Evolutionary conservation across 2,113 vertebrate genomes (phyloP).

Genomic region (Tretioscincus oriximinensis): DNA sequence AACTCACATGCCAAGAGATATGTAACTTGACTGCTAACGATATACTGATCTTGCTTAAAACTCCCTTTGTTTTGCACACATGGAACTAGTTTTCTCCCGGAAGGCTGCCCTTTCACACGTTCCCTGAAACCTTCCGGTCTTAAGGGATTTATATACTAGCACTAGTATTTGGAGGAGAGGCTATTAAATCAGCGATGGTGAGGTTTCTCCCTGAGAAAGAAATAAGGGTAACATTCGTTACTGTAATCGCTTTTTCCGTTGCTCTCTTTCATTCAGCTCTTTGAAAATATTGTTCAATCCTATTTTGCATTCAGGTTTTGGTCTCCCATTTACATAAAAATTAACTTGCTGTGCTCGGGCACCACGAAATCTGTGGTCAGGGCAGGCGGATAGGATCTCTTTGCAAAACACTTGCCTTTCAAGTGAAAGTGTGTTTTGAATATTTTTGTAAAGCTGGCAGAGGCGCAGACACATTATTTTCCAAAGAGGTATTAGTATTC

Average conservation of each 20-base stretch:
- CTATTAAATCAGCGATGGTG: conserved; percentile 30
- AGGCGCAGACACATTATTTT: background rate
- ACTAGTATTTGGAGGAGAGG: conserved; percentile 41
- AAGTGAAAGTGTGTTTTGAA: background rate
- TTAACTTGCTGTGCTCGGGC: background rate
- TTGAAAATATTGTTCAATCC: background rate
- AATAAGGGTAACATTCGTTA: conserved; percentile 24
- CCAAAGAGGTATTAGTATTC: background rate
- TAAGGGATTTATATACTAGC: conserved; percentile 49
- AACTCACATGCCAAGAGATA: conserved; percentile 55
- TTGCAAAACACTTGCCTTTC: background rate
- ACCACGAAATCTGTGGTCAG: background rate
- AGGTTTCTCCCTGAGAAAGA: conserved; percentile 1
- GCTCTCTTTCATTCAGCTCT: conserved; percentile 22
- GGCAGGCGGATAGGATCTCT: background rate
- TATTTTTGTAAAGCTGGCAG: background rate
- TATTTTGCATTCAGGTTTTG: background rate
- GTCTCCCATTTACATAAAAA: background rate
- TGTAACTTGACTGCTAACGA: conserved; percentile 64
- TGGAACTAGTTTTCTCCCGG: conserved; percentile 72
- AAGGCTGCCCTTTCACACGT: conserved; percentile 67
- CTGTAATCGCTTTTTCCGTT: conserved; percentile 18
- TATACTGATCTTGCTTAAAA: conserved; percentile 65
- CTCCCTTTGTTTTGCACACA: conserved; percentile 66
- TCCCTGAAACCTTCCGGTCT: conserved; percentile 55